Percentiles rank a stretch among this genome's conserved stretches.
phyloP scores from a whole-genome alignment of 2,797 vertebrate genomes.

The Propithecus perrieri region DNA sequence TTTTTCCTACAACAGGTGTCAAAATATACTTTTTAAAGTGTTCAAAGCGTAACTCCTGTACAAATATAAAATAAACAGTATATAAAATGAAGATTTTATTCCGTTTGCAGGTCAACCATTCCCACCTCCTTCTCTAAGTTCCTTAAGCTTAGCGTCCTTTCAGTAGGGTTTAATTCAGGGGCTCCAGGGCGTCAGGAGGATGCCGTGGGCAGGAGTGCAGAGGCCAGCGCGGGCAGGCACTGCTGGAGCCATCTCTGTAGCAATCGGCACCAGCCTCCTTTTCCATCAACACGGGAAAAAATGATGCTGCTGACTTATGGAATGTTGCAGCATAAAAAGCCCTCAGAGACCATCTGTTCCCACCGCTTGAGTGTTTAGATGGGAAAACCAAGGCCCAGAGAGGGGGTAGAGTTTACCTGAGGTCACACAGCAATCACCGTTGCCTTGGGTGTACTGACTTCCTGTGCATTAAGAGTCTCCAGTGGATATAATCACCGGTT shows the following conservation, averaged over 20 bases:
- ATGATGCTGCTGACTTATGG: neutral
- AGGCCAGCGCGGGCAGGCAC: neutral
- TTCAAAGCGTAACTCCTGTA: neutral
- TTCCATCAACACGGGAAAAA: neutral
- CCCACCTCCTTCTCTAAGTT: constrained; percentile 73
- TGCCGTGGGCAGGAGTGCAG: neutral
- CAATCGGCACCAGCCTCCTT: neutral
- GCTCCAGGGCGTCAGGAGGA: neutral
- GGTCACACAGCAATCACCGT: neutral
- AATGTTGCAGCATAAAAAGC: neutral
- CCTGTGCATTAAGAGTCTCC: neutral
- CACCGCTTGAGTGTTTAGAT: neutral
- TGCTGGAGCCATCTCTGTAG: fast-evolving
- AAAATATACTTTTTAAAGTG: neutral
- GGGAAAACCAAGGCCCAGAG: neutral
- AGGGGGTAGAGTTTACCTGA: neutral
- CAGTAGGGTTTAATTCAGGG: constrained; percentile 85
- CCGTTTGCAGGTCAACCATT: constrained; percentile 38
- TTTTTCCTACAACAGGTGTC: neutral
- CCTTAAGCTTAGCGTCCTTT: constrained; percentile 76
- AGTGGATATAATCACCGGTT: fast-evolving
- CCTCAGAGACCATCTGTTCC: neutral
- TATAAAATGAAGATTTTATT: constrained; percentile 23
- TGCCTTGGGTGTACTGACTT: neutral
- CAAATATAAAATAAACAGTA: neutral